Percentiles rank a stretch among this genome's conserved stretches.
Conservation (phyloP, 2,113 vertebrate genomes). For the Riparia riparia region DNA sequence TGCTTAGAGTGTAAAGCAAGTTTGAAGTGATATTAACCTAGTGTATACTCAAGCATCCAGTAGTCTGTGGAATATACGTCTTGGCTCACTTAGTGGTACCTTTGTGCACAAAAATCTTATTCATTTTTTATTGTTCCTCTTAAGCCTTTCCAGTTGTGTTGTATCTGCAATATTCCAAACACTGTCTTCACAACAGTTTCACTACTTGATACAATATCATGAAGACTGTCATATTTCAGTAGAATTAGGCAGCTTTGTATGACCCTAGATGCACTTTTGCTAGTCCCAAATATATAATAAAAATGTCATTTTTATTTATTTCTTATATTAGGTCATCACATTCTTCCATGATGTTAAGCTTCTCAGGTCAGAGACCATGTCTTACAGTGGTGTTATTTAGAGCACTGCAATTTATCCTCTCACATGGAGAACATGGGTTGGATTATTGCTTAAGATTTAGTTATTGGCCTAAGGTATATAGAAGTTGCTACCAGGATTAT, state of each 20-base stretch:
- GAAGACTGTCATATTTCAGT: neutral
- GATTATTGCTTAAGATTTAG: neutral
- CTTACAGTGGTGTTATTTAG: neutral
- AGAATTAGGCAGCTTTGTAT: neutral
- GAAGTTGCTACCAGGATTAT: neutral
- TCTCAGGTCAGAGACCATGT: neutral
- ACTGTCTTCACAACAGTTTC: neutral
- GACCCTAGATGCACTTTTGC: neutral
- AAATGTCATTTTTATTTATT: slow-evolving; percentile 16
- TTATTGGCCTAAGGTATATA: neutral
- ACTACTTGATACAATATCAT: neutral
- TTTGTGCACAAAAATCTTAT: neutral
- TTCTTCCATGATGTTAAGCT: neutral
- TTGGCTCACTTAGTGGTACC: neutral
- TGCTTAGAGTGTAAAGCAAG: neutral
- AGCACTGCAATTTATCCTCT: neutral
- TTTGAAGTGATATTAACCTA: neutral
- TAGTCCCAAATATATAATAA: neutral
- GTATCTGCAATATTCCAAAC: neutral
- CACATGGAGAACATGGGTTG: neutral
- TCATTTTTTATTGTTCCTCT: neutral
- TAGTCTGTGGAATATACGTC: neutral
- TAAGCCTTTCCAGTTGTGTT: neutral
- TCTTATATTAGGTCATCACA: slow-evolving; percentile 38
- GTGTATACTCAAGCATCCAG: neutral